Conservation (phyloP, 2,797 vertebrate genomes). For the Pogonophryne albipinna region DNA sequence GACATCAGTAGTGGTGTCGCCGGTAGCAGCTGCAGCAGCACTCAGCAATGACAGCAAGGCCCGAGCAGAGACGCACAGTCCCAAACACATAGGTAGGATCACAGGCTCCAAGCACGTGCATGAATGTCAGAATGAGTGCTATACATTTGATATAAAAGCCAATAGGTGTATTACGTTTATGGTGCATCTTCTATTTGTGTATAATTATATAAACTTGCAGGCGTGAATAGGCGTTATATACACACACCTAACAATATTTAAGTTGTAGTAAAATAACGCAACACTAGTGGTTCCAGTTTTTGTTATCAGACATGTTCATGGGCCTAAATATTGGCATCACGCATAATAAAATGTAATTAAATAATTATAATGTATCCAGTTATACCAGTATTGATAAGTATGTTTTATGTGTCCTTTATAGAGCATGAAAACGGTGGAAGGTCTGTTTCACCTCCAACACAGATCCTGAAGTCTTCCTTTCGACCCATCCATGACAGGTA, state of each 20-base stretch:
- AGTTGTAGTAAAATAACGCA: not conserved
- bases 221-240: not conserved
- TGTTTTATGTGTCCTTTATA: conserved; percentile 62
- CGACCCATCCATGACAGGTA: conserved; percentile 96
- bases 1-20: conserved; percentile 86
- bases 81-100: conserved; percentile 93
- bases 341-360: not conserved
- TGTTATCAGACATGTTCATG: not conserved
- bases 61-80: conserved; percentile 89
- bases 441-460: conserved; percentile 91
- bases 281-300: not conserved
- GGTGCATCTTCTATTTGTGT: not conserved
- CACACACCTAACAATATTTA: not conserved
- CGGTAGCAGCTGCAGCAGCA: conserved; percentile 81
- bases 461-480: conserved; percentile 93
- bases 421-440: conserved; percentile 92
- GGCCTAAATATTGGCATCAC: no score
- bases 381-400: conserved; percentile 14
- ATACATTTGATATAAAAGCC: not conserved
- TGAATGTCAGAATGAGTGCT: not conserved
- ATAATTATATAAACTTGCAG: conserved; percentile 5
- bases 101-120: not conserved
- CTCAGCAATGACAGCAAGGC: conserved; percentile 88
- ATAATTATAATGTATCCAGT: not conserved
- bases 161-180: not conserved